A percentile compares a stretch with the other conserved stretches of the same genome.
Evolutionary conservation across 2,113 vertebrate genomes (phyloP).

Genomic region (Grallaria varia): DNA sequence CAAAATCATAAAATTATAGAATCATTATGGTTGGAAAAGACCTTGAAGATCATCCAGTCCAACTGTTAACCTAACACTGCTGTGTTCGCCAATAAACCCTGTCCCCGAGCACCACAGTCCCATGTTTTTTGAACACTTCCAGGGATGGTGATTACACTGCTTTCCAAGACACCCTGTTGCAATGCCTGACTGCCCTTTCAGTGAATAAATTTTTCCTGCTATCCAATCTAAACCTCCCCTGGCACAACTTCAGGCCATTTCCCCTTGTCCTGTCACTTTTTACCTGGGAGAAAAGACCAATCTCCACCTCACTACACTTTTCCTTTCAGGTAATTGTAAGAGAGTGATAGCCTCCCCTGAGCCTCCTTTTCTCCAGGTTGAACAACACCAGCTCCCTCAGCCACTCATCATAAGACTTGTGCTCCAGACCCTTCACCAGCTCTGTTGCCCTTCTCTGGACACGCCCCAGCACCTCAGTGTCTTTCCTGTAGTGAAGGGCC

Average conservation of each 20-base stretch:
- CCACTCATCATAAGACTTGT: fast-evolving
- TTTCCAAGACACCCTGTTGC: neutral
- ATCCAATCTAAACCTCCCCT: neutral
- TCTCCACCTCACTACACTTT: no score
- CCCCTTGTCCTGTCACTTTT: neutral
- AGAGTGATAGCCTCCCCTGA: neutral
- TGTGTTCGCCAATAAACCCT: neutral
- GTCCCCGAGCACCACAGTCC: neutral
- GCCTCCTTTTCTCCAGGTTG: neutral
- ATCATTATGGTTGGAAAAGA: neutral
- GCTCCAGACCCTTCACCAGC: neutral
- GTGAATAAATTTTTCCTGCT: neutral
- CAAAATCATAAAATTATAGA: neutral
- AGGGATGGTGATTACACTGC: neutral
- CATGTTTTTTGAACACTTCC: neutral
- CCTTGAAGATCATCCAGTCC: neutral
- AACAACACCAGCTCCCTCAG: neutral
- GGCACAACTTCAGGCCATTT: neutral
- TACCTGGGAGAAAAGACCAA: neutral
- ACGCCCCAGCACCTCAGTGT: fast-evolving
- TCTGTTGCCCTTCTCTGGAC: neutral
- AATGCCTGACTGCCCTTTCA: neutral
- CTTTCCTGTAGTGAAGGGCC: no score
- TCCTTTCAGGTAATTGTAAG: neutral
- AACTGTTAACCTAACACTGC: neutral